Conservation (phyloP, 2,113 vertebrate genomes). For the Ardeotis arabs region DNA sequence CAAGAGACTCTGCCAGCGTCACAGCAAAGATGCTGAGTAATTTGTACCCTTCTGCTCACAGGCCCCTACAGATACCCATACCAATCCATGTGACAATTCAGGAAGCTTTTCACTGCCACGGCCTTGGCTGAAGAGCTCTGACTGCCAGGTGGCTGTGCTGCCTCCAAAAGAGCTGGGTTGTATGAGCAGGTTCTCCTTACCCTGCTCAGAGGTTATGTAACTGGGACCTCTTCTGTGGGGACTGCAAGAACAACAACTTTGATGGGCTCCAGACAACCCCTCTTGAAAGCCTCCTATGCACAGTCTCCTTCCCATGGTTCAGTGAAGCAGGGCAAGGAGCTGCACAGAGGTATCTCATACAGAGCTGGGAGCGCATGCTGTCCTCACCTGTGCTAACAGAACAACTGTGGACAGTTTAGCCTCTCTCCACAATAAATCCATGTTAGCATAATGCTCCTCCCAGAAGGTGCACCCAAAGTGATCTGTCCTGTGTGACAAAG, state of each 20-base stretch:
- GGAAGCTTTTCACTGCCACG: not conserved
- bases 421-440: not conserved
- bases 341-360: not conserved
- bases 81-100: not conserved
- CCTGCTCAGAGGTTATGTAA: not conserved
- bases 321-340: not conserved
- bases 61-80: not conserved
- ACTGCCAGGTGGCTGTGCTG: not conserved
- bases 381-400: not conserved
- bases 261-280: not conserved
- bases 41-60: not conserved
- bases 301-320: not conserved
- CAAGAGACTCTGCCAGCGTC: not conserved
- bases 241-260: not conserved
- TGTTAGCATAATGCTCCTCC: not conserved
- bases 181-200: not conserved
- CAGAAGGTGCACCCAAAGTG: rapidly evolving
- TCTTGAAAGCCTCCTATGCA: not conserved
- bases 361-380: rapidly evolving
- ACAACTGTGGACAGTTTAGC: not conserved
- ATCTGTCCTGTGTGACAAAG: rapidly evolving
- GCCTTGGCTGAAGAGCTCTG: not conserved
- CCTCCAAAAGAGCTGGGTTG: not conserved
- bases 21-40: not conserved
- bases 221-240: too few species aligned